These are phyloP conservation scores for Lontra canadensis DNA, from an alignment of 2,113 vertebrate species.

Conservation along the genomic window DNA sequence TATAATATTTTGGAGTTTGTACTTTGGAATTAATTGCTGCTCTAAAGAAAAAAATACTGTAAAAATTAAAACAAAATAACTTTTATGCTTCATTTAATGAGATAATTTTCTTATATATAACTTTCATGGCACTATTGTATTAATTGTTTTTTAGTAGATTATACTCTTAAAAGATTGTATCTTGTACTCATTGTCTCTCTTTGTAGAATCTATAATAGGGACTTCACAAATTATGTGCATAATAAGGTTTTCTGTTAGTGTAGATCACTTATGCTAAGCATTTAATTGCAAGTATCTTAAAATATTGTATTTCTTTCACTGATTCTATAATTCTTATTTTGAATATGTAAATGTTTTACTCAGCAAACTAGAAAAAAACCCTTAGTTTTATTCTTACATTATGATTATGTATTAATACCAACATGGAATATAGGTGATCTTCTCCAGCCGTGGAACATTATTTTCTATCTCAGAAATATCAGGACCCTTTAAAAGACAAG, in stretches of 20 bases:
- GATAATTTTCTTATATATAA: not conserved
- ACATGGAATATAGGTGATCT: not conserved
- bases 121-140: not conserved
- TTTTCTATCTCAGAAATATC: not conserved
- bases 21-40: conserved; percentile 60
- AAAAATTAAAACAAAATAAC: not conserved
- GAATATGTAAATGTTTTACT: not conserved
- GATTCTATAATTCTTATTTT: not conserved
- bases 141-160: not conserved
- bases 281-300: not conserved
- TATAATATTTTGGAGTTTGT: conserved; percentile 61
- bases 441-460: not conserved
- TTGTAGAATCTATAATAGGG: not conserved
- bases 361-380: not conserved
- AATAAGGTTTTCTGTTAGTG: not conserved
- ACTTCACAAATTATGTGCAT: not conserved
- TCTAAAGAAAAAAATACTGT: conserved; percentile 17
- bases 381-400: not conserved
- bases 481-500: not conserved
- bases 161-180: not conserved
- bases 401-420: not conserved
- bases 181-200: not conserved
- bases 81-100: conserved; percentile 25
- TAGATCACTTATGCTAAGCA: not conserved
- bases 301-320: not conserved